Evolutionary conservation across 2,113 vertebrate genomes (phyloP).

Genomic region (Phylloscopus whistleri): DNA sequence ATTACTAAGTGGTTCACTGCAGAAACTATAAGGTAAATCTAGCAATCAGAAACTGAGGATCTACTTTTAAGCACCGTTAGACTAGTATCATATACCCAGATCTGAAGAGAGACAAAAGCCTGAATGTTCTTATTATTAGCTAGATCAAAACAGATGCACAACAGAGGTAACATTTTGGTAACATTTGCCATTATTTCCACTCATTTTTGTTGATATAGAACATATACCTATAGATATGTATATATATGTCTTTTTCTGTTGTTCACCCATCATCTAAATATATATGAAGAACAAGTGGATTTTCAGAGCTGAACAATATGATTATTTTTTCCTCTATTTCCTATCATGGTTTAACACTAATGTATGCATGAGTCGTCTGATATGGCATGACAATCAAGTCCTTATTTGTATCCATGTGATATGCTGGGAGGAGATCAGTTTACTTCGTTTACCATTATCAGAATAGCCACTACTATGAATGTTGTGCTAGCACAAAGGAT

Average conservation of each 20-base stretch:
- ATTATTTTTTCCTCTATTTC: not conserved
- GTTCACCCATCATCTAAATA: not conserved
- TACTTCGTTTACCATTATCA: not conserved
- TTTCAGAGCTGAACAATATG: not conserved
- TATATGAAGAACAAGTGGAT: not conserved
- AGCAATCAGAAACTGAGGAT: not conserved
- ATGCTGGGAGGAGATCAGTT: not conserved
- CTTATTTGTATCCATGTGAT: not conserved
- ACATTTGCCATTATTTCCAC: not conserved
- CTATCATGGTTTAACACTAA: not conserved
- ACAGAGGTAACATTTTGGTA: not conserved
- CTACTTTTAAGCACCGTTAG: not conserved
- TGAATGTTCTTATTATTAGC: not conserved
- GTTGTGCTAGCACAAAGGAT: not conserved
- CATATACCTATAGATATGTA: not conserved
- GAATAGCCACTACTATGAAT: not conserved
- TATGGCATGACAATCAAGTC: not conserved
- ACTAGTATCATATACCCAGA: not conserved
- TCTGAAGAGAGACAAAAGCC: not conserved
- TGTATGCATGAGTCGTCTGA: not conserved
- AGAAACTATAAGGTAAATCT: not conserved
- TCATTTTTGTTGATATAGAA: not conserved
- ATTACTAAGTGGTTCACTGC: not conserved
- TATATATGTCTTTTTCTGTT: not conserved
- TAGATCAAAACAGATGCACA: not conserved